Base-by-base conservation (phyloP, 2,888 invertebrate genomes). In the Drosophila meridionalis region DNA sequence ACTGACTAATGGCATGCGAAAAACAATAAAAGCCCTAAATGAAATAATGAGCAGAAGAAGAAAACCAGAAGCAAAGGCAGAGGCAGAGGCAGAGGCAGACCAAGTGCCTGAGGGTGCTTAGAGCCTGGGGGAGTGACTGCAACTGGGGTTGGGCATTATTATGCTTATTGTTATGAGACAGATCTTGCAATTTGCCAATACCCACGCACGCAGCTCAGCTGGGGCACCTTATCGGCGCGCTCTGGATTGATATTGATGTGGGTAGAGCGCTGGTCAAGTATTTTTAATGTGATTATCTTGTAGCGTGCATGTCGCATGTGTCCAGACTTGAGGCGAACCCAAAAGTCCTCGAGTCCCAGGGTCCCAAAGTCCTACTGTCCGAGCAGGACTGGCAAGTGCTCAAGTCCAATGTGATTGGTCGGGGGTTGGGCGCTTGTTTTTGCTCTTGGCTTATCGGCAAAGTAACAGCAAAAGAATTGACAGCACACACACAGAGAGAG, bases 211-310 rank as follows among this genome's bases (percentile, higher is more conserved):
- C 20, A 20, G 20, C 20, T 20, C 7, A 4, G 48, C 6, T 34
- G 36, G 32, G 36, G 20, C 20, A 60, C 60, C 66, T 78, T 78
- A 78, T 78, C 78, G 61, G 78, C 58, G 62, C 78, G 55, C 34
- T 58, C 30, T 48, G 83, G 76, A 76, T 73, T 72, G 80, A 80
- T 75, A 70, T 74, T 84, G 83, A 85, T 69, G 69, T 85, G 79
- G 88, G 88, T 78, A 61, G 56, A 28, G 28, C 28, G 62, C 63
- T 59, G 74, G 66, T 65, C 72, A 74, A 73, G 83, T 80, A 74
- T 90, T 90, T 90, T 89, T 92, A 92, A 92, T 92, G 91, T 92
- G 92, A 92, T 92, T 92, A 92, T 92, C 91, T 87, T 92, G 91
- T 92, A 86, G 83, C 87, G 78, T 83, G 91, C 91, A 85, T 91